Evolutionary conservation across 2,113 vertebrate genomes (phyloP).

Genomic region (Limnothrissa miodon): DNA sequence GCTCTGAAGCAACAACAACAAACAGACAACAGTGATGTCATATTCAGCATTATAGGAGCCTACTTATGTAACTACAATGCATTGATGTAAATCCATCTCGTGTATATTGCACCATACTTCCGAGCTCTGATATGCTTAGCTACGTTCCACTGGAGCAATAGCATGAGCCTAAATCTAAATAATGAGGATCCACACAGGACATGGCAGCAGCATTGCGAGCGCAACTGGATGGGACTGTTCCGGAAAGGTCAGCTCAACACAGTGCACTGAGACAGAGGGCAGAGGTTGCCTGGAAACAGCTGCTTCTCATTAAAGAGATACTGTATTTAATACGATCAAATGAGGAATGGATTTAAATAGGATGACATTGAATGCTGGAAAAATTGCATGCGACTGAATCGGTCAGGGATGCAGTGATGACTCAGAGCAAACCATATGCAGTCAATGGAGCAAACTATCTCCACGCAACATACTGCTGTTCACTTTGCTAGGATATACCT

Average conservation of each 20-base stretch:
- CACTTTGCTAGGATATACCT: too few relatives aligned
- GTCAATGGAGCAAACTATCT: too few relatives aligned
- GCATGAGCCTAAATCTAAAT: background rate
- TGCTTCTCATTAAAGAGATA: background rate
- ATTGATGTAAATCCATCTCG: background rate
- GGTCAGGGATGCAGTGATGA: too few relatives aligned
- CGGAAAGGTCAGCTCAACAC: background rate
- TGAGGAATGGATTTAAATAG: too few relatives aligned
- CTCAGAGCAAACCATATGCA: background rate
- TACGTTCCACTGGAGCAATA: background rate
- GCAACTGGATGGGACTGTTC: background rate
- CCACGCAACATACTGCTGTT: too few relatives aligned
- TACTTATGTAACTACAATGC: background rate
- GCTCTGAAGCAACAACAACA: conserved; percentile 78
- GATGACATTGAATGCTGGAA: too few relatives aligned
- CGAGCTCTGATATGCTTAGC: background rate
- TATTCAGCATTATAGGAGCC: conserved; percentile 48
- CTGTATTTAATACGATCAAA: too few relatives aligned
- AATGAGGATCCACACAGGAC: background rate
- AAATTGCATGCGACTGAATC: too few relatives aligned
- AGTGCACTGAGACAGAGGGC: background rate
- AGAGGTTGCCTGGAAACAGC: background rate
- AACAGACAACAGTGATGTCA: conserved; percentile 58
- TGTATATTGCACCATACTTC: background rate
- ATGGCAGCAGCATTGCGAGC: background rate